A percentile compares a stretch with the other conserved stretches of the same genome.
phyloP scores from a whole-genome alignment of 1,140 invertebrate genomes.

The Agraylea sexmaculata region DNA sequence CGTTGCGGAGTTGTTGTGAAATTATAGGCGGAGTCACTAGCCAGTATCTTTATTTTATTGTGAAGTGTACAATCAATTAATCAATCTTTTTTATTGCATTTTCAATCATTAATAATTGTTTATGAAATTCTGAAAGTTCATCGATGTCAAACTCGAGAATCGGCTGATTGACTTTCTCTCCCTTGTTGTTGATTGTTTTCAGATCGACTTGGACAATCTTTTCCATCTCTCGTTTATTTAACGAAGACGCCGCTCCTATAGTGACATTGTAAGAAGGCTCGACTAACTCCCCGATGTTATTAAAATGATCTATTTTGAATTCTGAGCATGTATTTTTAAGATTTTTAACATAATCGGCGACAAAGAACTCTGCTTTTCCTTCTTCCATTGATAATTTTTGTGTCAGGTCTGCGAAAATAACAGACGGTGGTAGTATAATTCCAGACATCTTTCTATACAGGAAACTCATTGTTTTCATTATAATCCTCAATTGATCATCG shows the following conservation, averaged over 20 bases:
- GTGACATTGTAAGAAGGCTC: slow-evolving; percentile 16
- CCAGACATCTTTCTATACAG: slow-evolving; percentile 18
- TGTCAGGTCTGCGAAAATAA: slow-evolving; percentile 13
- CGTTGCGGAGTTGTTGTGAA: too few relatives aligned
- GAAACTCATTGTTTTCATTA: slow-evolving; percentile 16
- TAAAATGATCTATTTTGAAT: slow-evolving; percentile 14
- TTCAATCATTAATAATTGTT: too few relatives aligned
- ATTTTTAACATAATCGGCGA: slow-evolving; percentile 12
- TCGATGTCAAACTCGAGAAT: too few relatives aligned
- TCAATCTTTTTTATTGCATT: too few relatives aligned
- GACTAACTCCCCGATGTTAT: slow-evolving; percentile 12
- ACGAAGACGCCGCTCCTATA: slow-evolving; percentile 14
- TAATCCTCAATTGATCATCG: slow-evolving; percentile 7
- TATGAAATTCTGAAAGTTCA: too few relatives aligned
- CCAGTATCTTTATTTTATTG: too few relatives aligned
- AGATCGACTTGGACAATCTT: slow-evolving; percentile 14
- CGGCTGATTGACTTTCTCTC: too few relatives aligned
- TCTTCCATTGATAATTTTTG: slow-evolving; percentile 11
- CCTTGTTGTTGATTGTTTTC: slow-evolving; percentile 13
- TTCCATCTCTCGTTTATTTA: slow-evolving; percentile 15
- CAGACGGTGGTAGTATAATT: slow-evolving; percentile 17
- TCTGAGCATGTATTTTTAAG: slow-evolving; percentile 14
- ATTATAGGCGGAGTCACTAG: too few relatives aligned
- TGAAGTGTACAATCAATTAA: too few relatives aligned
- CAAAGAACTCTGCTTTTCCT: slow-evolving; percentile 17